These are phyloP conservation scores for Agrypnus murinus DNA, from an alignment of 2,888 invertebrate genomes.

Conservation along the genomic window DNA sequence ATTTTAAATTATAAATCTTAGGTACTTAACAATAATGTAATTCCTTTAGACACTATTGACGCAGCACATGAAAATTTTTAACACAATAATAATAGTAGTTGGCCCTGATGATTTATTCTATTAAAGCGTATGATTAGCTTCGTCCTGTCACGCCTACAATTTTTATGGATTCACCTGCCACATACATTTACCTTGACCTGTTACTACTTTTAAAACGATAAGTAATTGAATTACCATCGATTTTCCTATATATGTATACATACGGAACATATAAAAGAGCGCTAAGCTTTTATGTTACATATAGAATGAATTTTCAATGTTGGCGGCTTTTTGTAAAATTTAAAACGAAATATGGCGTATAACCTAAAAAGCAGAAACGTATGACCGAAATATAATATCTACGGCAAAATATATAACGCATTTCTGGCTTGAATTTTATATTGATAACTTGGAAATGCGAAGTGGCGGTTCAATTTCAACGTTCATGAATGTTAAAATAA, in stretches of 20 bases:
- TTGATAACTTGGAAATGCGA: conserved; percentile 42
- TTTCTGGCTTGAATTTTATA: conserved; percentile 38
- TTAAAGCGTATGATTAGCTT: conserved; percentile 48
- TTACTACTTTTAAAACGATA: conserved; percentile 28
- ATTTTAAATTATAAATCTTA: too few relatives aligned
- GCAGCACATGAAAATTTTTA: conserved; percentile 34
- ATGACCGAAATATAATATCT: conserved; percentile 27
- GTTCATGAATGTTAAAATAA: conserved; percentile 46
- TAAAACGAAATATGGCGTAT: neutral
- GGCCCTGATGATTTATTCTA: conserved; percentile 45
- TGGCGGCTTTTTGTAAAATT: conserved; percentile 1
- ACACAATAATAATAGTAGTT: conserved; percentile 37
- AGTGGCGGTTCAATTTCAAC: conserved; percentile 44
- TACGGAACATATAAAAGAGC: conserved; percentile 10
- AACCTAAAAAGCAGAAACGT: neutral
- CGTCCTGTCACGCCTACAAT: conserved; percentile 51
- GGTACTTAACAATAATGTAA: too few relatives aligned
- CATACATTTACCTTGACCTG: conserved; percentile 48
- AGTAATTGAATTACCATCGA: conserved; percentile 51
- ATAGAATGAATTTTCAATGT: conserved; percentile 13
- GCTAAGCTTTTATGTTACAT: neutral
- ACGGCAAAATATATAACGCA: conserved; percentile 26
- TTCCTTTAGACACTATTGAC: conserved; percentile 2
- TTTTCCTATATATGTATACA: too few relatives aligned
- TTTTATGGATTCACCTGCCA: conserved; percentile 52